Percentiles rank a stretch among this genome's conserved stretches.
These are phyloP conservation scores for Hydrophis major DNA, from an alignment of 2,797 vertebrate species.

Conservation along the genomic window DNA sequence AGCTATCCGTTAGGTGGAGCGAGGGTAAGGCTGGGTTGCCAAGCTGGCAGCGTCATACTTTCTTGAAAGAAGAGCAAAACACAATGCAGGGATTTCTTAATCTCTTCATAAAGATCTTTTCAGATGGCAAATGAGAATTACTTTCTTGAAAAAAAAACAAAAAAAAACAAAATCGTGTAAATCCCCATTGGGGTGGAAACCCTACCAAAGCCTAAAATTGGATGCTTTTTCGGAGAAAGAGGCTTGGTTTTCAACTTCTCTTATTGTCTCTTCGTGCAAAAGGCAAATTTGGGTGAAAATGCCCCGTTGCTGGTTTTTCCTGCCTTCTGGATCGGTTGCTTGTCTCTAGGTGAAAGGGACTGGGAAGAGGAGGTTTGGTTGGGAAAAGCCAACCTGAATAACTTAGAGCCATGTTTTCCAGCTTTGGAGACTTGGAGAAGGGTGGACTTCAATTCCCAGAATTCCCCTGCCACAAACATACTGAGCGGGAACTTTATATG, in stretches of 20 bases:
- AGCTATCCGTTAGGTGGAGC: not conserved
- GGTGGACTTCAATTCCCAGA: not conserved
- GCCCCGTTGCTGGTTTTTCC: too few relatives aligned
- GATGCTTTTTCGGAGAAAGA: not conserved
- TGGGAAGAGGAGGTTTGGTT: not conserved
- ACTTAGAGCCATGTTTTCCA: not conserved
- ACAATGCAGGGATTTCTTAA: not conserved
- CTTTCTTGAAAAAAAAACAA: not conserved
- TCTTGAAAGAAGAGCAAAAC: not conserved
- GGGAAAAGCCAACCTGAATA: not conserved
- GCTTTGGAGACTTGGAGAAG: not conserved
- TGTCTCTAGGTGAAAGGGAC: rapidly evolving
- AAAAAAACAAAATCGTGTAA: not conserved
- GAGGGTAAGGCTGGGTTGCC: not conserved
- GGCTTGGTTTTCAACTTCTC: not conserved
- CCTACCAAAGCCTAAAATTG: not conserved
- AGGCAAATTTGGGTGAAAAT: not conserved
- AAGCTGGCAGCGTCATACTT: not conserved
- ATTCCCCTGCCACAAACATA: not conserved
- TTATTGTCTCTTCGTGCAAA: not conserved
- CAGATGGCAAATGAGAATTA: not conserved
- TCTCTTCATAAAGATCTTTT: not conserved
- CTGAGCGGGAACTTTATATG: not conserved
- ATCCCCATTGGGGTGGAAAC: not conserved
- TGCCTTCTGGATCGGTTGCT: too few relatives aligned